Evolutionary conservation across 2,888 invertebrate genomes (phyloP).

Genomic region (Ligdia adustata): DNA sequence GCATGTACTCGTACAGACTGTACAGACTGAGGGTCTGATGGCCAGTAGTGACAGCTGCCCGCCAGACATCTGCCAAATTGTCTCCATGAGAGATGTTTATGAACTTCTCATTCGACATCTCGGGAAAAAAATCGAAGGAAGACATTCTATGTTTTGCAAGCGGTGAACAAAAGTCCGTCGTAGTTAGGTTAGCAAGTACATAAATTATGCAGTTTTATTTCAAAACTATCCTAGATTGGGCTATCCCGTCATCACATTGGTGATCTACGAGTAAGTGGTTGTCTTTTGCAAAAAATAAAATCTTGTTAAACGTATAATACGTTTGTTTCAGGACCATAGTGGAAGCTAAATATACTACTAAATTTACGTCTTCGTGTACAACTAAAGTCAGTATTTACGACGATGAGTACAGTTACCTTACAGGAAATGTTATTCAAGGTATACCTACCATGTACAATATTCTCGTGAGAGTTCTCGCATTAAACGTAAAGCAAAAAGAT

Average conservation of each 20-base stretch:
- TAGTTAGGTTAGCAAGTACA: too few species aligned
- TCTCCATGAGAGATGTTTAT: neutral
- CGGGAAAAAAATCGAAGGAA: neutral
- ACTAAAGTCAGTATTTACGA: constrained; percentile 50
- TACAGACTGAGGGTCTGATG: neutral
- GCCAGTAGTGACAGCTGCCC: neutral
- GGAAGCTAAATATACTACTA: constrained; percentile 43
- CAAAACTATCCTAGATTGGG: too few species aligned
- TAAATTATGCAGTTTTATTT: too few species aligned
- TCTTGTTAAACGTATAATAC: neutral
- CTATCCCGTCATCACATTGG: too few species aligned
- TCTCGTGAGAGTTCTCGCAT: neutral
- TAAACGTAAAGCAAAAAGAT: neutral
- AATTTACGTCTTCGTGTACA: constrained; percentile 46
- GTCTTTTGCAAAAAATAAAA: neutral
- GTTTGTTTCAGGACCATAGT: constrained; percentile 48
- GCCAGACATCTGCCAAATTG: neutral
- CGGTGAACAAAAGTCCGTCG: too few species aligned
- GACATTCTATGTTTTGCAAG: neutral
- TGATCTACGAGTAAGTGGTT: too few species aligned
- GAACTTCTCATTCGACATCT: neutral
- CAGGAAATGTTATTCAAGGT: constrained; percentile 57
- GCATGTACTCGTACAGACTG: neutral
- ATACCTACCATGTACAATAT: constrained; percentile 5
- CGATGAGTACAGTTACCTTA: constrained; percentile 52